Evolutionary conservation across 1,140 invertebrate species (phyloP).

Genomic region (Cyclargus thomasi): DNA sequence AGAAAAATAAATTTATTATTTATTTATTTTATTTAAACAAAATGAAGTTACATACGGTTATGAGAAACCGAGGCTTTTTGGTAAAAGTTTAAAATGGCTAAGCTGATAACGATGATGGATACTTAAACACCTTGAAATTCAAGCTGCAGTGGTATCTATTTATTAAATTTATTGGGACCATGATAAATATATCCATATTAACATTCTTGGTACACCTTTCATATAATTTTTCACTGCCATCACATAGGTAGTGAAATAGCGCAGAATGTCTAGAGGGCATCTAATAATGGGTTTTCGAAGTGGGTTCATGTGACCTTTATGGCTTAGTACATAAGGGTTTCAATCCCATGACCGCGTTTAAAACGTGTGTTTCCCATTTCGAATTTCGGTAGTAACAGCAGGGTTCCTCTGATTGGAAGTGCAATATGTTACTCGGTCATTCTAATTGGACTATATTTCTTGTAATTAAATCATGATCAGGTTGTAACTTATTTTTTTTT

Average conservation of each 20-base stretch:
- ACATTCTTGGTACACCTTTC: constrained; percentile 7
- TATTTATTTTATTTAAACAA: no score
- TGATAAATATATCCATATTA: constrained; percentile 7
- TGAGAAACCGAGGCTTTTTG: no score
- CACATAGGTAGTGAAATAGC: not conserved
- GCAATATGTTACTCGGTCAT: constrained; percentile 9
- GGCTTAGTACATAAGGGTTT: not conserved
- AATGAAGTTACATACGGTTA: no score
- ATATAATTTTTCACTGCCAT: constrained; percentile 2
- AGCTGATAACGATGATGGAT: not conserved
- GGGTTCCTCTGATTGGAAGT: constrained; percentile 3
- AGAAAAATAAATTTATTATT: no score
- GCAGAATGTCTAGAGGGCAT: constrained; percentile 11
- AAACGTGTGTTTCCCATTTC: not conserved
- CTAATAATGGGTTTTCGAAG: not conserved
- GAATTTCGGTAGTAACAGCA: not conserved
- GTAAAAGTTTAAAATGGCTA: not conserved
- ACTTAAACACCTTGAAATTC: not conserved
- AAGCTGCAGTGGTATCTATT: not conserved
- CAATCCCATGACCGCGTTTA: not conserved
- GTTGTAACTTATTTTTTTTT: not conserved
- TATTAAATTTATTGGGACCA: not conserved
- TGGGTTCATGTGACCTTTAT: not conserved
- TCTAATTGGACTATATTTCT: not conserved
- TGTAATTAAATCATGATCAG: not conserved